These are phyloP conservation scores for Caenorhabditis auriculariae DNA, from an alignment of 2,888 invertebrate genomes.

Conservation along the genomic window DNA sequence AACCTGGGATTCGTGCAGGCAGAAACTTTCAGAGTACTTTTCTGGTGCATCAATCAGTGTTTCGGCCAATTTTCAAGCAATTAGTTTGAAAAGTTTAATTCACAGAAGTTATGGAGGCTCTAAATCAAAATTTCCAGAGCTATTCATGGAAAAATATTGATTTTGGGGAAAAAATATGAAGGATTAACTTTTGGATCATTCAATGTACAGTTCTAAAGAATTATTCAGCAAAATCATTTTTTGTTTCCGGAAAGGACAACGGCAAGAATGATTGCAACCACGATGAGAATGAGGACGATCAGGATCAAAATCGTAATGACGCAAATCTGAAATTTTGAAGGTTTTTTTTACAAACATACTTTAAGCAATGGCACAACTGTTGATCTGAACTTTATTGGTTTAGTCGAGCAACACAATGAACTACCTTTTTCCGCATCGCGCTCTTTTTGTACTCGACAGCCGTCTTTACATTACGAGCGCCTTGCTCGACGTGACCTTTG, in stretches of 20 bases:
- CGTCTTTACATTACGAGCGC: slow-evolving; percentile 33
- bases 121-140: too few relatives aligned
- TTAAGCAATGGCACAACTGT: not conserved
- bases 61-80: too few relatives aligned
- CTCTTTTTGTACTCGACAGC: slow-evolving; percentile 58
- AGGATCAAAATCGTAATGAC: slow-evolving; percentile 33
- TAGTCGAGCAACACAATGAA: too few relatives aligned
- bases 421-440: slow-evolving; percentile 48
- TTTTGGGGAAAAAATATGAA: slow-evolving; percentile 6
- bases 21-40: too few relatives aligned
- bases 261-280: slow-evolving; percentile 49
- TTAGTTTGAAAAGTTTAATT: too few relatives aligned
- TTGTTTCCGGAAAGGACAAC: slow-evolving; percentile 41
- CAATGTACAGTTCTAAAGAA: too few relatives aligned
- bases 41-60: too few relatives aligned
- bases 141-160: not conserved
- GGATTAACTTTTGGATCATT: slow-evolving; percentile 1
- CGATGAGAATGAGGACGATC: slow-evolving; percentile 44
- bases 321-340: slow-evolving; percentile 17
- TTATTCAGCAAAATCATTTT: slow-evolving; percentile 8
- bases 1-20: too few relatives aligned
- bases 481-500: slow-evolving; percentile 35
- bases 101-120: too few relatives aligned
- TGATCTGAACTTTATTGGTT: not conserved
- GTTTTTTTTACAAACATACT: not conserved